Percentiles rank a stretch among this genome's conserved stretches.
These are phyloP conservation scores for Heliconius melpomene DNA, from an alignment of 1,140 invertebrate species.

Conservation along the genomic window DNA sequence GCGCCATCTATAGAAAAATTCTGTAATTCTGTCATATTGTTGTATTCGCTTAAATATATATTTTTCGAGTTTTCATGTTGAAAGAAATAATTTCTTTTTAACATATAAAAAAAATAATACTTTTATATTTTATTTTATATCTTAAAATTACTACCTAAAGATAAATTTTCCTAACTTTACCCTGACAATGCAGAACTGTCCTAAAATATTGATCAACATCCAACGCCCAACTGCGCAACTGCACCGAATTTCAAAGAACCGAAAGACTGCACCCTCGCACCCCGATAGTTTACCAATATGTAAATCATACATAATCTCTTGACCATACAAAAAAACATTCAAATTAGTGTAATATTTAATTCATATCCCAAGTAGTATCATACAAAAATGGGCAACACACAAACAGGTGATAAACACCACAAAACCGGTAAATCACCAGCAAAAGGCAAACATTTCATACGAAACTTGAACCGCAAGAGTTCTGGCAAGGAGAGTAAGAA, in stretches of 20 bases:
- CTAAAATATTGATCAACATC: slow-evolving; percentile 32
- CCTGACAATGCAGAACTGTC: not conserved
- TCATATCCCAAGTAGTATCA: not conserved
- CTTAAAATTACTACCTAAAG: too few species aligned
- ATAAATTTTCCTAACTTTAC: not conserved
- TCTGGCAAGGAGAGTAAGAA: slow-evolving; percentile 69
- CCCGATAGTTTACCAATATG: not conserved
- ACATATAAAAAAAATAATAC: too few species aligned
- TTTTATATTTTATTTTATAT: too few species aligned
- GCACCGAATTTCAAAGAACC: slow-evolving; percentile 20
- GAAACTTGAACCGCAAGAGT: slow-evolving; percentile 71
- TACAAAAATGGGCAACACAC: slow-evolving; percentile 74
- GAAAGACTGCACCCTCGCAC: slow-evolving; percentile 12
- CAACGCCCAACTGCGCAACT: slow-evolving; percentile 22
- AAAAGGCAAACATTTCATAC: slow-evolving; percentile 77
- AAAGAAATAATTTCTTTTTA: too few species aligned
- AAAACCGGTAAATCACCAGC: slow-evolving; percentile 77
- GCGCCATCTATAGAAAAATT: not conserved
- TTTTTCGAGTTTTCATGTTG: not conserved
- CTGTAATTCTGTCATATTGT: not conserved
- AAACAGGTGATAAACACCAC: slow-evolving; percentile 72
- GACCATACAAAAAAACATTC: not conserved
- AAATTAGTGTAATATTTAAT: not conserved
- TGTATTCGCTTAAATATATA: not conserved
- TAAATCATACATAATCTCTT: not conserved